These are phyloP conservation scores for Lacerta bilineata DNA, from an alignment of 2,797 vertebrate species.

Conservation along the genomic window DNA sequence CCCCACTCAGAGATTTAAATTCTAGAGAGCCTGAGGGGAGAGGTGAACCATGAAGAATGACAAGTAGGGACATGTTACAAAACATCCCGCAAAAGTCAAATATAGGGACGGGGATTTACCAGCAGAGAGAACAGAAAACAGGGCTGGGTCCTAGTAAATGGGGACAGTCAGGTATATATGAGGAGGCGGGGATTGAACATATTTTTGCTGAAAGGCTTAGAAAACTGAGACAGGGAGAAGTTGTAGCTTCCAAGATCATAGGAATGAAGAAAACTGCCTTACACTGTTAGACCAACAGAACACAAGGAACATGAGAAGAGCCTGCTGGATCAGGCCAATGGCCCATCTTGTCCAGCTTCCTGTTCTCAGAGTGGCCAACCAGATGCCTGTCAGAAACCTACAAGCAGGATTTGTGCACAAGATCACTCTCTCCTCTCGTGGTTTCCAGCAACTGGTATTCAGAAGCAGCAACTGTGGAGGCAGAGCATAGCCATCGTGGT, in stretches of 20 bases:
- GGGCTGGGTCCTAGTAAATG: not conserved
- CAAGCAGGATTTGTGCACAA: too few species aligned
- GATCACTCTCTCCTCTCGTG: too few species aligned
- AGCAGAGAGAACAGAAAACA: not conserved
- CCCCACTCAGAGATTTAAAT: not conserved
- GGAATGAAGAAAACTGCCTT: too few species aligned
- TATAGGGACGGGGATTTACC: not conserved
- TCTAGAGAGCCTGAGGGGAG: not conserved
- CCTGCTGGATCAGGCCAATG: too few species aligned
- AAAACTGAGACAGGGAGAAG: not conserved
- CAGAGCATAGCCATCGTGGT: too few species aligned
- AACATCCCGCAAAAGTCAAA: not conserved
- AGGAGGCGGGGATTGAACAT: not conserved
- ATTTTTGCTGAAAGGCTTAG: not conserved
- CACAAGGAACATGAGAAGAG: too few species aligned
- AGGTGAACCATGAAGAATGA: not conserved
- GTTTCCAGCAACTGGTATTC: too few species aligned
- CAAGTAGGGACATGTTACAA: not conserved
- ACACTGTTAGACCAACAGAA: too few species aligned
- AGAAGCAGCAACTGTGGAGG: too few species aligned
- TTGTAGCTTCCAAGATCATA: not conserved
- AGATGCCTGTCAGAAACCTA: too few species aligned
- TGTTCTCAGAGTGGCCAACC: too few species aligned
- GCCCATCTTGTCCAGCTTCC: too few species aligned
- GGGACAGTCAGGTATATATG: not conserved